Base-by-base conservation (phyloP, 2,888 invertebrate genomes). In the Theretra japonica region DNA sequence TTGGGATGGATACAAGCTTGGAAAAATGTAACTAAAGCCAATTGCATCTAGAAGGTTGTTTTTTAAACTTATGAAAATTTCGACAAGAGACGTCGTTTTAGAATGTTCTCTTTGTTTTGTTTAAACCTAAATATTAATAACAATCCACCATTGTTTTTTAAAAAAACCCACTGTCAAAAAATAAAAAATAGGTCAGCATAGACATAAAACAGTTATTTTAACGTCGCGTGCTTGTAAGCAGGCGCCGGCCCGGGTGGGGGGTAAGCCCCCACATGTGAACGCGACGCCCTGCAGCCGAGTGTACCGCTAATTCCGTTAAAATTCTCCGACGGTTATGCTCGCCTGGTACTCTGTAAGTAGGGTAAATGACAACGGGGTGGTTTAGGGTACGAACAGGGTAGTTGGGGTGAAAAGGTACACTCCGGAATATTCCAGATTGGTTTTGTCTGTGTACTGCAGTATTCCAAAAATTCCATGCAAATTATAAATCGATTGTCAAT, bases 291-390 rank as follows among this genome's bases (percentile, higher is more conserved):
- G 89, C 89, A 88, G 93, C 90, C 93, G 94, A 89, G 85, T 48
- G 65, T 65, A 23, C 90, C 88, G 92, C 92, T 93, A 94, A 94
- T 94, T 94, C 93, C 91, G 93, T 93, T 94, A 93, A 94, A 94
- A 94, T 92, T 93, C 92, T 91, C 89, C 85, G 86, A 83, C 83
- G 86, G 86, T 88, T 91, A 91, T 93, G 91, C 88, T 88, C 83
- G 90, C 92, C 92, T 93, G 88, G 93, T 91, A 89, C 88, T 84
- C 82, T 82, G 88, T 90, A 90, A 88, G 91, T 90, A 90, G 90
- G 88, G 91, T 91, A 91, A 91, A 92, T 90, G 91, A 89, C 89
- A 88, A 87, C 86, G 86, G 90, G 88, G 88, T 86, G 88, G 88
- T 72, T 72, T 69, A 69, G 50, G 68, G 68, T 50, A 53, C 28